A percentile compares a stretch with the other conserved stretches of the same genome.
These are phyloP conservation scores for Huso huso DNA, from an alignment of 2,797 vertebrate species.

Conservation along the genomic window DNA sequence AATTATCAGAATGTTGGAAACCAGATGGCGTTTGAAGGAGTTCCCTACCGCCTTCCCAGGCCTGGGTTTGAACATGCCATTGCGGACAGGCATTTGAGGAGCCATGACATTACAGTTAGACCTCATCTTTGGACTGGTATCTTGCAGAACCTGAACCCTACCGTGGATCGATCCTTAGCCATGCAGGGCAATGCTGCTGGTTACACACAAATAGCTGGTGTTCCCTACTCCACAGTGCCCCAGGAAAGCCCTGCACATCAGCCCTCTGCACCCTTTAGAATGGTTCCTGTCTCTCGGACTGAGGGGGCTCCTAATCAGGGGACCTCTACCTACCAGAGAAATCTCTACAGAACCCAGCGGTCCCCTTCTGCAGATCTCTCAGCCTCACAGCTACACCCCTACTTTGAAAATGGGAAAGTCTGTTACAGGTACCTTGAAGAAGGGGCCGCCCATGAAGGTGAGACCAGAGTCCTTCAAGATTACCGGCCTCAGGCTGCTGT, in stretches of 20 bases:
- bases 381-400: slow-evolving; percentile 42
- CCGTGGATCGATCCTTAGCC: slow-evolving; percentile 9
- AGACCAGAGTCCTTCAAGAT: background rate
- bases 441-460: slow-evolving; percentile 23
- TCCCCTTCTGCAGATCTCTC: slow-evolving; percentile 31
- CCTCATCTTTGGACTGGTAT: slow-evolving; percentile 23
- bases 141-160: slow-evolving; percentile 17
- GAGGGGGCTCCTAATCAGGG: slow-evolving; percentile 16
- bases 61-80: slow-evolving; percentile 29
- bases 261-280: background rate
- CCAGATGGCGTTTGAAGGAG: slow-evolving; percentile 31
- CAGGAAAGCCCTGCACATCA: background rate
- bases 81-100: slow-evolving; percentile 36
- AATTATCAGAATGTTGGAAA: slow-evolving; percentile 40
- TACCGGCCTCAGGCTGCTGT: slow-evolving; percentile 9
- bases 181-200: background rate
- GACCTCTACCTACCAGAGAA: slow-evolving; percentile 39
- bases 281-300: slow-evolving; percentile 18
- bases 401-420: slow-evolving; percentile 48
- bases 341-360: slow-evolving; percentile 31
- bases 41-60: slow-evolving; percentile 5
- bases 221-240: slow-evolving; percentile 20
- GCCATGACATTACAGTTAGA: slow-evolving; percentile 14
- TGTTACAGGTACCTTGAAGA: slow-evolving; percentile 42
- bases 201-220: slow-evolving; percentile 1